These are phyloP conservation scores for Pectinophora gossypiella DNA, from an alignment of 1,140 invertebrate genomes.

Conservation along the genomic window DNA sequence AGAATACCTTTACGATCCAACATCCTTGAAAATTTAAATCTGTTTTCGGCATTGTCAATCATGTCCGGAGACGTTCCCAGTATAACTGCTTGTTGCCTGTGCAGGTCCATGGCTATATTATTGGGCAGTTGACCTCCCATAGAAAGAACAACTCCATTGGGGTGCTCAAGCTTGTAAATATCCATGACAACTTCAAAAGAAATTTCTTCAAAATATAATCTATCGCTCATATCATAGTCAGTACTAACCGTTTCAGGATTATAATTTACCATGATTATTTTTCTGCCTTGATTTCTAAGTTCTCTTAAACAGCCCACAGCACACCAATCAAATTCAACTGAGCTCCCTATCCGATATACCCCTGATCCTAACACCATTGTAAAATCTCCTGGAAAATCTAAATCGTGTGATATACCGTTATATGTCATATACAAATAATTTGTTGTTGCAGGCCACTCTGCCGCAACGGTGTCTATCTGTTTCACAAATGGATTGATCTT, in stretches of 20 bases:
- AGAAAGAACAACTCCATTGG: constrained; percentile 95
- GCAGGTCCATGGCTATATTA: constrained; percentile 98
- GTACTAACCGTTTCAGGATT: constrained; percentile 99
- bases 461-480: constrained; percentile 99
- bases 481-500: constrained; percentile 93
- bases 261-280: constrained; percentile 99
- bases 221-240: constrained; percentile 99
- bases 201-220: constrained; percentile 99
- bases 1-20: constrained; percentile 96
- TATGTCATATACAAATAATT: constrained; percentile 99
- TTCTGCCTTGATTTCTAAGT: constrained; percentile 87
- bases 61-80: constrained; percentile 96
- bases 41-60: constrained; percentile 98
- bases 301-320: constrained; percentile 97
- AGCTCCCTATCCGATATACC: constrained; percentile 98
- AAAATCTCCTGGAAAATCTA: constrained; percentile 87
- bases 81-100: constrained; percentile 87
- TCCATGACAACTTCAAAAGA: constrained; percentile 99
- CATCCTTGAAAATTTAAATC: constrained; percentile 99
- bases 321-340: constrained; percentile 99
- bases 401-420: constrained; percentile 91
- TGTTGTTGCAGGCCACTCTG: constrained; percentile 98
- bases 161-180: constrained; percentile 96
- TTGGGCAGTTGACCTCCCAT: constrained; percentile 99
- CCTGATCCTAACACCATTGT: constrained; percentile 96